These are phyloP conservation scores for Gari tellinella DNA, from an alignment of 2,888 invertebrate species.

Conservation along the genomic window DNA sequence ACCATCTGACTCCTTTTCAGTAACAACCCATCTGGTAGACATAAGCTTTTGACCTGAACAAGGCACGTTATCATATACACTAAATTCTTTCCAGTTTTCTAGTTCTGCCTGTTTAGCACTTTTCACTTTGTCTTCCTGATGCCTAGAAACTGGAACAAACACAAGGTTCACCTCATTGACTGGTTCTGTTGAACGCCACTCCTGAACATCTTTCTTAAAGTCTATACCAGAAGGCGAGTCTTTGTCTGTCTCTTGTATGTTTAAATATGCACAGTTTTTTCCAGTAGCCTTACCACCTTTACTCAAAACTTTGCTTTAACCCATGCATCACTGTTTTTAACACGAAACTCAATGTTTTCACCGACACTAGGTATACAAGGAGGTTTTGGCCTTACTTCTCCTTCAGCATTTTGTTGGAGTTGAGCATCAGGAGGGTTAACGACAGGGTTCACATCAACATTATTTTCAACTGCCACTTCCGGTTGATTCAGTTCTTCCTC, in stretches of 20 bases:
- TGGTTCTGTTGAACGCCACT: slow-evolving; percentile 15
- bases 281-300: slow-evolving; percentile 41
- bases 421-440: not conserved
- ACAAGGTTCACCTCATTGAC: slow-evolving; percentile 21
- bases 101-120: slow-evolving; percentile 37
- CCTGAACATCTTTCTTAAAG: slow-evolving; percentile 31
- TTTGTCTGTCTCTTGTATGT: slow-evolving; percentile 27
- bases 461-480: not conserved
- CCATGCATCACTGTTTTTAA: slow-evolving; percentile 17
- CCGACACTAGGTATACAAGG: slow-evolving; percentile 20
- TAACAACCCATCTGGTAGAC: slow-evolving; percentile 43
- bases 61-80: slow-evolving; percentile 21
- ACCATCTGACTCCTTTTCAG: slow-evolving; percentile 23
- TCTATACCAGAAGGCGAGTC: slow-evolving; percentile 16
- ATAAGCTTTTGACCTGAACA: slow-evolving; percentile 37
- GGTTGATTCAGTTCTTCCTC: not conserved
- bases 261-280: slow-evolving; percentile 42
- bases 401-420: not conserved
- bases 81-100: slow-evolving; percentile 28
- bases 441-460: not conserved
- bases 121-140: slow-evolving; percentile 26
- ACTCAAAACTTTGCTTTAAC: slow-evolving; percentile 26
- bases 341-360: slow-evolving; percentile 12
- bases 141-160: slow-evolving; percentile 17
- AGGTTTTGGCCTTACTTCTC: not conserved